phyloP scores from a whole-genome alignment of 2,113 vertebrate species.

The Murina feae region DNA sequence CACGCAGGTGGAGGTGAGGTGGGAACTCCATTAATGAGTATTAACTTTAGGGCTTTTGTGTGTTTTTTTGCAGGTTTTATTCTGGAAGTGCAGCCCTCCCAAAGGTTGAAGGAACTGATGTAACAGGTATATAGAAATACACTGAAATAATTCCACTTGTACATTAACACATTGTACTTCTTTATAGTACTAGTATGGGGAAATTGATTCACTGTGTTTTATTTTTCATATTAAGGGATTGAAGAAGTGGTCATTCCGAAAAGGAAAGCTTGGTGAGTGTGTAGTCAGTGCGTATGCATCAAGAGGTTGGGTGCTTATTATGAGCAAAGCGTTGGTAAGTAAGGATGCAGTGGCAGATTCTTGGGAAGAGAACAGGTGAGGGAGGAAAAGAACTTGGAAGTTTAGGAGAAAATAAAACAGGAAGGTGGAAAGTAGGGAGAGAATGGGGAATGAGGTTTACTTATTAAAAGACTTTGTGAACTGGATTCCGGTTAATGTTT shows the following conservation, averaged over 20 bases:
- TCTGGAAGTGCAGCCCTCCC: conserved; percentile 73
- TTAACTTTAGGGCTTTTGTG: neutral
- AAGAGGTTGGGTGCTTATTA: neutral
- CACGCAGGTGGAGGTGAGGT: neutral
- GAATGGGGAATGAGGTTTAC: neutral
- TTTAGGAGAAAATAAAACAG: neutral
- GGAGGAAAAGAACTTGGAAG: neutral
- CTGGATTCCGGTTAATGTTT: neutral
- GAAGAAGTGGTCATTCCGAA: conserved; percentile 86
- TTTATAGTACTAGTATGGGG: neutral
- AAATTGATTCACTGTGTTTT: neutral
- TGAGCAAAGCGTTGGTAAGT: neutral
- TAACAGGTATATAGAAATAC: conserved; percentile 79
- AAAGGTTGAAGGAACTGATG: conserved; percentile 69
- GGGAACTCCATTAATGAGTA: neutral
- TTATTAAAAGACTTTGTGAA: neutral
- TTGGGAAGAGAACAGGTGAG: neutral
- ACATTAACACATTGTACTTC: neutral
- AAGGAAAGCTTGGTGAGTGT: conserved; percentile 92
- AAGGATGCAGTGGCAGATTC: neutral
- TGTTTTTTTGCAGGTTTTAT: conserved; percentile 80
- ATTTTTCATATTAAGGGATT: conserved; percentile 64
- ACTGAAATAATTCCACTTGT: neutral
- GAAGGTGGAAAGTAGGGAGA: neutral
- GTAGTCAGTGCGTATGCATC: conserved; percentile 9